Evolutionary conservation across 2,113 vertebrate genomes (phyloP), one percentile per base, ranked within the genome.

Genomic region (Nycticebus coucang): DNA sequence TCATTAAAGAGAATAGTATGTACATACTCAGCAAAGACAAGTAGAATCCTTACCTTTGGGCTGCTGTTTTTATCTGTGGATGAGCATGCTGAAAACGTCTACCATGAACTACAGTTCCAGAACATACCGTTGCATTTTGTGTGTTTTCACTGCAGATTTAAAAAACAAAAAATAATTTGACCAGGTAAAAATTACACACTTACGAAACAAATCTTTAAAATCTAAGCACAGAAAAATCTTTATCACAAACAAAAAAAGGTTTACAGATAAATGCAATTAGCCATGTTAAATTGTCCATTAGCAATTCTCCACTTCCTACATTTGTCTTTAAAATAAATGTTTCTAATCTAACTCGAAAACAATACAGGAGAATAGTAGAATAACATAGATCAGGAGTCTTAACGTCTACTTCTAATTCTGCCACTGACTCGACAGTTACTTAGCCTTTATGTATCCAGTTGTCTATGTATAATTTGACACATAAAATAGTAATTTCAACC

Each of bases 31-130:
- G 68, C 28, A 92, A 81, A 68, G 15, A 68, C 2, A 95, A 74
- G 37, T 12, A 19, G 33, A 89, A 59, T 57, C 33, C 97, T 98
- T 98, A 99, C 99, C 99, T 99, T 98, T 99, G 99, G 94, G 98
- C 99, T 90, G 99, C 98, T 84, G 99, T 99, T 98, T 99, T 98
- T 91, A 98, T 98, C 95, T 98, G 98, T 57, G 98, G 97, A 28
- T 99, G 99, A 0, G 99, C 98, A 26, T 99, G 99, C 93, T 99
- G 99, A 97, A 99, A 99, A 97, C 98, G 98, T 59, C 99, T 99
- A 26, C 99, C 99, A 18, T 99, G 99, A 87, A 99, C 97, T 55
- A 99, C 92, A 64, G 99, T 98, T 41, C 99, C 99, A 95, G 99
- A 98, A 64, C 98, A 97, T 7, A 98, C 41, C 62, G 99, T 98